Conservation (phyloP, 2,797 vertebrate genomes). For the Cyprinella venusta region DNA sequence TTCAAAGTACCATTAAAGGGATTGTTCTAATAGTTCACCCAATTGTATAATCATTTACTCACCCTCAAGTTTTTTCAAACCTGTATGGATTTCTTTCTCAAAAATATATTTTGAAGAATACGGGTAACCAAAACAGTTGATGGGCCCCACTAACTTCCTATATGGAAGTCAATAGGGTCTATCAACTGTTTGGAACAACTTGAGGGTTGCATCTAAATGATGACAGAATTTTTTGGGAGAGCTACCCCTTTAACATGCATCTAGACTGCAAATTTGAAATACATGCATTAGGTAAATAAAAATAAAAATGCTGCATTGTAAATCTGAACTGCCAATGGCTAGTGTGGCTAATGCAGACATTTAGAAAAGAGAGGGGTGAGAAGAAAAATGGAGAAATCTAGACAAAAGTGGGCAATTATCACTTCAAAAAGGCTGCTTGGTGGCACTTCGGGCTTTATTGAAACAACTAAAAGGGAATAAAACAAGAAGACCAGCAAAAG, state of each 20-base stretch:
- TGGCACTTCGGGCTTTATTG: slow-evolving; percentile 72
- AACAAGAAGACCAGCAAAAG: slow-evolving; percentile 66
- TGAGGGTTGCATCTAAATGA: no score
- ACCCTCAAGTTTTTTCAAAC: no score
- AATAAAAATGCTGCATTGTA: slow-evolving; percentile 3
- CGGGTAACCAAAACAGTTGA: no score
- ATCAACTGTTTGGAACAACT: no score
- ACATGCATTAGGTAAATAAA: slow-evolving; percentile 11
- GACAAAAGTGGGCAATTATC: slow-evolving; percentile 75
- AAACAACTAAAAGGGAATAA: slow-evolving; percentile 70
- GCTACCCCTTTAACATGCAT: background rate
- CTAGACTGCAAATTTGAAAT: slow-evolving; percentile 62
- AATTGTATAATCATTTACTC: no score
- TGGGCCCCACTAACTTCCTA: no score
- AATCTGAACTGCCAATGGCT: slow-evolving; percentile 55
- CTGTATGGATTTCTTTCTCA: no score
- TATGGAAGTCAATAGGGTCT: no score
- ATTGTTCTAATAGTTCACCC: no score
- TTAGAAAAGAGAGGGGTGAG: background rate
- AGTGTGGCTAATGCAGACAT: slow-evolving; percentile 1
- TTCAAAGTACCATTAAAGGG: slow-evolving; percentile 7
- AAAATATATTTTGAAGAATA: no score
- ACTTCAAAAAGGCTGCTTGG: slow-evolving; percentile 71
- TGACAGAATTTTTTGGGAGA: no score
- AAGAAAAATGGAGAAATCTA: slow-evolving; percentile 22